phyloP scores from a whole-genome alignment of 2,888 invertebrate species.

The Rhorus exstirpatorius region DNA sequence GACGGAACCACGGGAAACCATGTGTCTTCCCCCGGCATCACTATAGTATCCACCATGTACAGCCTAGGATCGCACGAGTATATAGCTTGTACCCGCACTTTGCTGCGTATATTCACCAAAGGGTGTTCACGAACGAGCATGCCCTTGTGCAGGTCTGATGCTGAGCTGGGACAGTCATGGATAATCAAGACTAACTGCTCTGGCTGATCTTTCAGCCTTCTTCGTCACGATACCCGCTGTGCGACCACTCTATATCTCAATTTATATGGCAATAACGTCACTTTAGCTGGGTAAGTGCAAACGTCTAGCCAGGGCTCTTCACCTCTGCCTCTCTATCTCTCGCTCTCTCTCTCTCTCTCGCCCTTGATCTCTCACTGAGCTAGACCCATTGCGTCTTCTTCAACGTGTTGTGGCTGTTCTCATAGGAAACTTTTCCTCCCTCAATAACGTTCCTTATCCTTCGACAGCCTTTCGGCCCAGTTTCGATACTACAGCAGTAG shows the following conservation, averaged over 20 bases:
- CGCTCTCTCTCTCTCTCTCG: not conserved
- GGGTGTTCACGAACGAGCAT: conserved; percentile 45
- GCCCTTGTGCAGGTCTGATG: conserved; percentile 44
- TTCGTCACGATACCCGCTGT: conserved; percentile 76
- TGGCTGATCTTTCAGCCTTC: conserved; percentile 84
- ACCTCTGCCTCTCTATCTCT: conserved; percentile 36
- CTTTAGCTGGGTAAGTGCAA: conserved; percentile 73
- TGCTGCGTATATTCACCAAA: conserved; percentile 52
- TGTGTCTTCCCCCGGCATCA: conserved; percentile 77
- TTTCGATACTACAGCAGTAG: conserved; percentile 30
- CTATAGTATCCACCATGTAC: conserved; percentile 5
- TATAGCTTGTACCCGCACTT: conserved; percentile 50
- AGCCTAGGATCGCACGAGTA: conserved; percentile 16
- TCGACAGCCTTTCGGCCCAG: conserved; percentile 64
- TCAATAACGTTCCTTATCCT: conserved; percentile 59
- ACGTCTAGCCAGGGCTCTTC: conserved; percentile 60
- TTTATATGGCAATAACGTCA: conserved; percentile 85
- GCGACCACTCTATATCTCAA: conserved; percentile 83
- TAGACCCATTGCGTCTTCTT: conserved; percentile 35
- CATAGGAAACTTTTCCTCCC: conserved; percentile 52
- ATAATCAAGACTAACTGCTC: conserved; percentile 86
- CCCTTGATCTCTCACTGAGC: conserved; percentile 24
- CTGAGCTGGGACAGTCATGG: conserved; percentile 79
- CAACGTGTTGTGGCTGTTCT: conserved; percentile 45
- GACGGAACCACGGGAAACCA: conserved; percentile 70